Percentiles rank a stretch among this genome's conserved stretches.
phyloP scores from a whole-genome alignment of 2,888 invertebrate genomes.

The Drosophila quinaria region DNA sequence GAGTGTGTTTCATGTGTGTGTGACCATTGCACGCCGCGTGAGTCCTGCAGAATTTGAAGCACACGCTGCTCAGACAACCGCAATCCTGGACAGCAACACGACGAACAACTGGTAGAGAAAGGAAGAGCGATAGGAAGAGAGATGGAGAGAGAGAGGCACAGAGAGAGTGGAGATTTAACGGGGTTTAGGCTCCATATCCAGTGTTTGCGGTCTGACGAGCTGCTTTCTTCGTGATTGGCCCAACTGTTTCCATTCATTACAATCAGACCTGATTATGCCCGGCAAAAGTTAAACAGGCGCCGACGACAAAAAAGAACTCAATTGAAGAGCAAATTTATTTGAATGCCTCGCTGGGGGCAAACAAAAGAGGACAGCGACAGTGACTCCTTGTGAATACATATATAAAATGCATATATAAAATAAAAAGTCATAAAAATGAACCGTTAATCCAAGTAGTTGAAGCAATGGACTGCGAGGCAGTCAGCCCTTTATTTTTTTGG shows the following conservation, averaged over 20 bases:
- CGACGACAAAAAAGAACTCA: constrained; percentile 48
- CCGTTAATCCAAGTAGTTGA: constrained; percentile 76
- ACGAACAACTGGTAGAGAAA: background rate
- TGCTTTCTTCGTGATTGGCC: constrained; percentile 44
- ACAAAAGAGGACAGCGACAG: constrained; percentile 22
- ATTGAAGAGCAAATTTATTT: constrained; percentile 77
- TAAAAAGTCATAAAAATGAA: constrained; percentile 76
- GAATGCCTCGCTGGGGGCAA: constrained; percentile 53
- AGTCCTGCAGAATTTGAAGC: constrained; percentile 55
- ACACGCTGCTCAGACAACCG: constrained; percentile 60
- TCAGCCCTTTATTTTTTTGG: constrained; percentile 38
- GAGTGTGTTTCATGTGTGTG: constrained; percentile 6
- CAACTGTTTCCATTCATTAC: constrained; percentile 60
- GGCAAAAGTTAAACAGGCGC: constrained; percentile 57
- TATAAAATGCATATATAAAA: constrained; percentile 37
- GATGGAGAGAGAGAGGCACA: too few relatives aligned
- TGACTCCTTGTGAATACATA: background rate
- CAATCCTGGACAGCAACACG: constrained; percentile 24
- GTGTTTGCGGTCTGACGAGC: constrained; percentile 31
- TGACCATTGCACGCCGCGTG: constrained; percentile 45
- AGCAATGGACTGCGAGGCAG: constrained; percentile 49
- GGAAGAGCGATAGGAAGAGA: background rate
- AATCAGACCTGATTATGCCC: constrained; percentile 66
- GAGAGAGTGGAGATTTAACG: background rate
- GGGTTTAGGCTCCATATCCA: constrained; percentile 4